A percentile compares a stretch with the other conserved stretches of the same genome.
phyloP scores from a whole-genome alignment of 2,888 invertebrate species.

The Eristalis pertinax region DNA sequence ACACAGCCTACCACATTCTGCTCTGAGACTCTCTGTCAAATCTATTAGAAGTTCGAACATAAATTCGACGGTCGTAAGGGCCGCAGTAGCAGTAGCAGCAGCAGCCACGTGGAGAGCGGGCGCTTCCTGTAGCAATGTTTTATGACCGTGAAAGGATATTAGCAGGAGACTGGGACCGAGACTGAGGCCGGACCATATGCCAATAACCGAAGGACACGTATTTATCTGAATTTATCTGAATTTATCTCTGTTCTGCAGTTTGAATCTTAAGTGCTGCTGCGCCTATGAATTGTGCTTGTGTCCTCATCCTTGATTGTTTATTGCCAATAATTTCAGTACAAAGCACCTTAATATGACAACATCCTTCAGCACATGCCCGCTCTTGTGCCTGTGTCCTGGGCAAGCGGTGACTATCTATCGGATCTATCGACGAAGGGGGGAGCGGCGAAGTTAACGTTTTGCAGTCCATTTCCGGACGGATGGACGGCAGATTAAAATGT shows the following conservation, averaged over 20 bases:
- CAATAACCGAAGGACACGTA: conserved; percentile 64
- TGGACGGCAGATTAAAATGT: conserved; percentile 55
- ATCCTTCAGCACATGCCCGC: conserved; percentile 26
- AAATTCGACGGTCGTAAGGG: conserved; percentile 48
- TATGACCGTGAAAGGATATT: conserved; percentile 37
- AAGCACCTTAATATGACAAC: conserved; percentile 45
- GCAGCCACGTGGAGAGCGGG: background rate
- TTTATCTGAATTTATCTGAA: conserved; percentile 65
- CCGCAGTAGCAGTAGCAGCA: background rate
- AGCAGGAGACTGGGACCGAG: background rate
- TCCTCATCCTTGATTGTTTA: conserved; percentile 55
- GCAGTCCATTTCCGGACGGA: conserved; percentile 52
- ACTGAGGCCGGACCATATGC: conserved; percentile 41
- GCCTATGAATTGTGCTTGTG: background rate
- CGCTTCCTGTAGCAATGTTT: conserved; percentile 50
- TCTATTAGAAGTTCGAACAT: conserved; percentile 68
- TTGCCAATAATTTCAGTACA: conserved; percentile 48
- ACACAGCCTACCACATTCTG: too few species aligned
- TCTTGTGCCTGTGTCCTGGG: background rate
- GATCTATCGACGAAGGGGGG: background rate
- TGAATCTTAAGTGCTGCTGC: conserved; percentile 55
- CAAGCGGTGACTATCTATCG: background rate
- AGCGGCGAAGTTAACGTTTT: conserved; percentile 39
- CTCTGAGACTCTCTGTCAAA: conserved; percentile 10
- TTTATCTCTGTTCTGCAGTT: conserved; percentile 58